These are phyloP conservation scores for Hippopotamus amphibius DNA, from an alignment of 2,113 vertebrate species.

Conservation along the genomic window DNA sequence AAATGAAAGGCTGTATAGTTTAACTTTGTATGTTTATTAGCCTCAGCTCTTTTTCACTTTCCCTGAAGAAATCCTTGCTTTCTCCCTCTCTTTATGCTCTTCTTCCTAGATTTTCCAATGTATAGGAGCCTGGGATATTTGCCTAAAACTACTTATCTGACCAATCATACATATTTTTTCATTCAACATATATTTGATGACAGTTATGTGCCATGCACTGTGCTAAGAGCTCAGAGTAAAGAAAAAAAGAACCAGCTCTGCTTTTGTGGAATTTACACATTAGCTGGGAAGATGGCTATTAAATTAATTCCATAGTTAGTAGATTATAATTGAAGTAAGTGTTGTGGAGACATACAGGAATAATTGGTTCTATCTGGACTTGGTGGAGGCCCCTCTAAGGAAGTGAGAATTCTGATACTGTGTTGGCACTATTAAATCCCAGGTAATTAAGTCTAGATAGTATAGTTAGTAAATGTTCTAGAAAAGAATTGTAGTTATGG, in stretches of 20 bases:
- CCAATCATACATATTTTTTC: not conserved
- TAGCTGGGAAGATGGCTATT: not conserved
- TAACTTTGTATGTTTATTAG: not conserved
- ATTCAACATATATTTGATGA: not conserved
- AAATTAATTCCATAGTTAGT: not conserved
- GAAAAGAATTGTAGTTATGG: not conserved
- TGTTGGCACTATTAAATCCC: too few relatives aligned
- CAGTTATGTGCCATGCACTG: not conserved
- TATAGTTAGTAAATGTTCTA: not conserved
- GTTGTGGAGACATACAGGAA: not conserved
- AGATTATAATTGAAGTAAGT: not conserved
- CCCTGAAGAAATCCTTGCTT: not conserved
- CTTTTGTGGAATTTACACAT: not conserved
- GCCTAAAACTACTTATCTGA: not conserved
- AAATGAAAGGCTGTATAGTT: not conserved
- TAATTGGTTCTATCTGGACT: not conserved
- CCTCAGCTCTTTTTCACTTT: not conserved
- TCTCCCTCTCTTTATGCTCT: not conserved
- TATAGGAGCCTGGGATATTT: not conserved
- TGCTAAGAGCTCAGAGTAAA: not conserved
- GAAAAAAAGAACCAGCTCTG: not conserved
- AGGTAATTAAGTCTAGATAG: not conserved
- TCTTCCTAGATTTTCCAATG: not conserved
- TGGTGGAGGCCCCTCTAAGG: not conserved
- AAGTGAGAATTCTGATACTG: not conserved